phyloP scores from a whole-genome alignment of 2,888 invertebrate genomes.

The Saturnia pavonia region DNA sequence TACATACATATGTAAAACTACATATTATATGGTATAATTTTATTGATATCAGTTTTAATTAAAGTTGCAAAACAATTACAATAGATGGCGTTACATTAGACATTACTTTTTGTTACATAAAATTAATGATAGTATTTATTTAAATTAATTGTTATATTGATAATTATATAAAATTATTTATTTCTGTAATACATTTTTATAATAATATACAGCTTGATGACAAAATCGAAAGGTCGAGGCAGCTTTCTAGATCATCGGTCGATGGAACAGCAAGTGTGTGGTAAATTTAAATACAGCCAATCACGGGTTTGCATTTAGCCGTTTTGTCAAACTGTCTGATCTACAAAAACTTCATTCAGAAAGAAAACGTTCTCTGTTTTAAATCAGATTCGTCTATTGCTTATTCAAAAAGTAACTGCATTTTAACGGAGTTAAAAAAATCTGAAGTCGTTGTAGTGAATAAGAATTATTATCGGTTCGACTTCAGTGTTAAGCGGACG shows the following conservation, averaged over 20 bases:
- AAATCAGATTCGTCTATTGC: conserved; percentile 53
- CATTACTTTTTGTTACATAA: not conserved
- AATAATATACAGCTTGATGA: not conserved
- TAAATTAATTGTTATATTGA: not conserved
- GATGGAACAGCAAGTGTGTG: conserved; percentile 53
- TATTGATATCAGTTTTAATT: too few species aligned
- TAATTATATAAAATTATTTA: conserved; percentile 22
- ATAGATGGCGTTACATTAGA: conserved; percentile 4
- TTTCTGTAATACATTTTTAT: not conserved
- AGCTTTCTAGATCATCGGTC: conserved; percentile 55
- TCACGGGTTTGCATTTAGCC: conserved; percentile 47
- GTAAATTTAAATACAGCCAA: conserved; percentile 67
- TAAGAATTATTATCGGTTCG: conserved; percentile 45
- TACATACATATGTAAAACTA: too few species aligned
- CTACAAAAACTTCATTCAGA: conserved; percentile 41
- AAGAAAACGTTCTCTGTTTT: conserved; percentile 44
- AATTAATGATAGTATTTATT: not conserved
- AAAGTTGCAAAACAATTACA: not conserved
- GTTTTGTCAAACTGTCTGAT: conserved; percentile 46
- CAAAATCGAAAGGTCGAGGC: conserved; percentile 17
- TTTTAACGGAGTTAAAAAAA: conserved; percentile 51
- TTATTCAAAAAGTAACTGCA: conserved; percentile 61
- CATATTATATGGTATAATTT: too few species aligned
- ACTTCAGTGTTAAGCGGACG: conserved; percentile 52
- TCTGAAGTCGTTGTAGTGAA: conserved; percentile 45